Evolutionary conservation across 2,888 invertebrate genomes (phyloP).

Genomic region (Neoitamus cyanurus): DNA sequence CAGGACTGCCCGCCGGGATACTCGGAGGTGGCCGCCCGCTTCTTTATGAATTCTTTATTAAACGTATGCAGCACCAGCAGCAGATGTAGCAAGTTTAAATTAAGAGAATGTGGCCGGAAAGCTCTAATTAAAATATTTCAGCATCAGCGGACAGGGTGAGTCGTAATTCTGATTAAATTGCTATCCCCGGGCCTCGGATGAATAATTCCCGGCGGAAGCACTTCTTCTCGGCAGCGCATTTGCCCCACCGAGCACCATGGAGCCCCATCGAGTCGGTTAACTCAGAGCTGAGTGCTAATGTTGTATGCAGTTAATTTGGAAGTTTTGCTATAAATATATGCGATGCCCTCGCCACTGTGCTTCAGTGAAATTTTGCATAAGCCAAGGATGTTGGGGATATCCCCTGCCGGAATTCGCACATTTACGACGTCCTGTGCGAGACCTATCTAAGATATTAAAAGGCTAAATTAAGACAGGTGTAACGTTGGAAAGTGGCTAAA

Average conservation of each 20-base stretch:
- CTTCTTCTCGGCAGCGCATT: not conserved
- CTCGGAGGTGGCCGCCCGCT: conserved; percentile 4
- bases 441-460: conserved; percentile 12
- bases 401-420: not conserved
- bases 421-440: not conserved
- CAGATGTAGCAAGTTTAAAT: conserved; percentile 28
- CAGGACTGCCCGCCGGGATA: not conserved
- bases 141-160: not conserved
- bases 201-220: conserved; percentile 10
- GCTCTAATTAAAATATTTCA: conserved; percentile 45
- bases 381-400: conserved; percentile 6
- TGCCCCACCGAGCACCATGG: not conserved
- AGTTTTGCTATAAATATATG: conserved; percentile 30
- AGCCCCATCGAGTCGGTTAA: not conserved
- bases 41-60: conserved; percentile 45
- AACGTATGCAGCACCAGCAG: conserved; percentile 31
- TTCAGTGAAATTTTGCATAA: conserved; percentile 8
- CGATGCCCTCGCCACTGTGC: not conserved
- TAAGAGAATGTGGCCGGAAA: conserved; percentile 44
- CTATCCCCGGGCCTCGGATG: conserved; percentile 13
- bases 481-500: not conserved
- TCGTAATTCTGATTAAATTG: conserved; percentile 44
- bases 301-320: conserved; percentile 35
- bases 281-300: conserved; percentile 15
- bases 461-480: conserved; percentile 7